Base-by-base conservation (phyloP, 2,113 vertebrate species). In the Chinchilla lanigera region DNA sequence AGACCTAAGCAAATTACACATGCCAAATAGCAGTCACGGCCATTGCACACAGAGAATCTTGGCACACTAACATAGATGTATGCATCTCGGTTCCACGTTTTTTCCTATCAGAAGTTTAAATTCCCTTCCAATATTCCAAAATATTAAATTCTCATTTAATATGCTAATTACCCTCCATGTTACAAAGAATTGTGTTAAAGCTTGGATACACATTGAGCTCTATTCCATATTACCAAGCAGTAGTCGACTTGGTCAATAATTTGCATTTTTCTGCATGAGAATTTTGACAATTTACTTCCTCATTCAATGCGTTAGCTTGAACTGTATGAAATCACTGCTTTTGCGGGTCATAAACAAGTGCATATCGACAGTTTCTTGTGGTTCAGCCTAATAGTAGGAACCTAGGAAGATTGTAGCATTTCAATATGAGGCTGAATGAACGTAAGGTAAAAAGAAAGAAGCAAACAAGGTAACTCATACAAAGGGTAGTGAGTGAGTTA, bases 131-230 rank as follows among this genome's bases (percentile, higher is more conserved):
- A 92, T 83, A 83, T 96, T 96, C 83, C 83, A 92, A 96, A 93
- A 87, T 88, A 89, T 93, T 90, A 96, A 95, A 95, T 87, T 97
- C 86, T 97, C 88, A 94, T 92, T 94, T 96, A 89, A 95, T 95
- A 75, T 89, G 87, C 71, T 94, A 90, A 93, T 94, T 93, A 85
- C 11, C 56, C 60, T 97, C 87, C 75, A 83, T 89, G 96, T 97
- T 87, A 71, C 89, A 96, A 89, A 93, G 44, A 75, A 89, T 67
- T 28, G 1, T 58, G 81, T 84, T 93, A 95, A 96, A 97, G 52
- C 86, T 96, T 96, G 61, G 93, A 33, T 94, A 89, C 19, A 80
- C 38, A 86, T 26, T 90, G 77, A 77, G 65, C 73, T 81, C 56
- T 60, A 92, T 60, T 89, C 52, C 61, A 54, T 85, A 54, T 86